These are phyloP conservation scores for Lacanobia wlatinum DNA, from an alignment of 2,888 invertebrate genomes.

Conservation along the genomic window DNA sequence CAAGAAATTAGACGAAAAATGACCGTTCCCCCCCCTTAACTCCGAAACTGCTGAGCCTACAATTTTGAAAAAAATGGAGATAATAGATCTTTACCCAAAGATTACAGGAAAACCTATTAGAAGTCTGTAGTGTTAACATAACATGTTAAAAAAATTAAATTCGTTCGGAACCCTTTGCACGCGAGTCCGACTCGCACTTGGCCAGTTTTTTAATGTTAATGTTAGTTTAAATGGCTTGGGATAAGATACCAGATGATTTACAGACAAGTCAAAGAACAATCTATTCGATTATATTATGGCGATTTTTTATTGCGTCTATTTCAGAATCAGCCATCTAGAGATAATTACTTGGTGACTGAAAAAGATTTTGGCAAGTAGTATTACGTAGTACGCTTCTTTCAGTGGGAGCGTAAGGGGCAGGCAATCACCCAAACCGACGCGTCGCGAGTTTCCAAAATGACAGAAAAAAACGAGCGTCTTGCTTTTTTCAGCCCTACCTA, in stretches of 20 bases:
- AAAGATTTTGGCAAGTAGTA: not conserved
- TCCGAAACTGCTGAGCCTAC: too few relatives aligned
- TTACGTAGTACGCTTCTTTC: constrained; percentile 4
- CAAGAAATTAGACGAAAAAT: too few relatives aligned
- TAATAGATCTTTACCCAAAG: too few relatives aligned
- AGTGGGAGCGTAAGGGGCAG: constrained; percentile 8
- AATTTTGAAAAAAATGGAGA: too few relatives aligned
- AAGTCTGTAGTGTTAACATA: too few relatives aligned
- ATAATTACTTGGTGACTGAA: not conserved
- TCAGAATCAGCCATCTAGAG: not conserved
- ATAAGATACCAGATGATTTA: not conserved
- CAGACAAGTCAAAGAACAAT: not conserved
- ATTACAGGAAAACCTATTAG: too few relatives aligned
- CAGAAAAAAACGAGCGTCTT: not conserved
- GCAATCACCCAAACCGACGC: constrained; percentile 40
- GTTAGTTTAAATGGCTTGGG: not conserved
- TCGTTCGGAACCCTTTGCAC: too few relatives aligned
- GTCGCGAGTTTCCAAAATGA: constrained; percentile 2
- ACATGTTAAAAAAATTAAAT: too few relatives aligned
- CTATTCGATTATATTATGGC: not conserved
- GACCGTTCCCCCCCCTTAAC: too few relatives aligned
- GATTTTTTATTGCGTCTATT: not conserved
- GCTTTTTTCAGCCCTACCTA: constrained; percentile 23
- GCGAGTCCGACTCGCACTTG: too few relatives aligned
- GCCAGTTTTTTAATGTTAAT: too few relatives aligned